phyloP scores from a whole-genome alignment of 2,113 vertebrate genomes.

The Zootoca vivipara region DNA sequence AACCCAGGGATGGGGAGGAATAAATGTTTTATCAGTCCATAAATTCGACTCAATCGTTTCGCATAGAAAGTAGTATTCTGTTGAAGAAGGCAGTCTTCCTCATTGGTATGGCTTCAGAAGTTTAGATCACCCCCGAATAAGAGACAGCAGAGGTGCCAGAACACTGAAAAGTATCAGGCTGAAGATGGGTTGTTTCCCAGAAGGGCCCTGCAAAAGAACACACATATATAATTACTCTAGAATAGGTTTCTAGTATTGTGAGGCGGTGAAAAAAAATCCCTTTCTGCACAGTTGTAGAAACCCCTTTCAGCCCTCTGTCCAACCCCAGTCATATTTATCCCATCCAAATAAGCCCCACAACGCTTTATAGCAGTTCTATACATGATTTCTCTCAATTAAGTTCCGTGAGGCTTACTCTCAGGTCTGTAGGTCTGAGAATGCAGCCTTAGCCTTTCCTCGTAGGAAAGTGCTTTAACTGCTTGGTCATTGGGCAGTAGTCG shows the following conservation, averaged over 20 bases:
- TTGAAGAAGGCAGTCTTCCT: conserved; percentile 22
- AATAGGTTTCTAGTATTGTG: background rate
- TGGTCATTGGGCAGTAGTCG: background rate
- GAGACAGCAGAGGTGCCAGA: conserved; percentile 55
- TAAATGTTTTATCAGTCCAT: background rate
- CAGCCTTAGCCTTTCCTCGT: background rate
- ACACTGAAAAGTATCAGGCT: conserved; percentile 54
- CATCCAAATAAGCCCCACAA: background rate
- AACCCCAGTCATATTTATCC: background rate
- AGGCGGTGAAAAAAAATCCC: background rate
- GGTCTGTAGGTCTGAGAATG: too few relatives aligned
- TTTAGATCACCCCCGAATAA: conserved; percentile 60
- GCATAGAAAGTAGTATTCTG: conserved; percentile 40
- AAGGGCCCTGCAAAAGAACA: conserved; percentile 47
- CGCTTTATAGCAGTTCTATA: too few relatives aligned
- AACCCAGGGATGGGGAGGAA: background rate
- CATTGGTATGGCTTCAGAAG: conserved; percentile 26
- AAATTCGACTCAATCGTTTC: conserved; percentile 33
- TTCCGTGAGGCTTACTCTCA: too few relatives aligned
- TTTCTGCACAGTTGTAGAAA: background rate
- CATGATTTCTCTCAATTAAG: too few relatives aligned
- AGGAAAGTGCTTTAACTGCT: background rate
- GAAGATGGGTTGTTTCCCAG: conserved; percentile 51
- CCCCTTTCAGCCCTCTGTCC: background rate
- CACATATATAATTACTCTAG: background rate